Evolutionary conservation across 2,113 vertebrate genomes (phyloP).

Genomic region (Embiotoca jacksoni): DNA sequence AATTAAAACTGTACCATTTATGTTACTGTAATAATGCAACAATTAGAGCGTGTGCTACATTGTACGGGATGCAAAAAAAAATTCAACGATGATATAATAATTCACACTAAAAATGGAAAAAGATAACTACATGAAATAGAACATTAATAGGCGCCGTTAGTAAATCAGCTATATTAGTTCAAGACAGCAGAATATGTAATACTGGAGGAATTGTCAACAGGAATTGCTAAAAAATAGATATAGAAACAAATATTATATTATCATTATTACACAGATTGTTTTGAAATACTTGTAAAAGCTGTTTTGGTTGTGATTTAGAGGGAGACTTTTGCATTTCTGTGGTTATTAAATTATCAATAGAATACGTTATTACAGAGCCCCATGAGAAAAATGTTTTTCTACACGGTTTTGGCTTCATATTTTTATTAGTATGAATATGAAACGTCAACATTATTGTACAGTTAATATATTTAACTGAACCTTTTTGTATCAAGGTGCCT

Average conservation of each 20-base stretch:
- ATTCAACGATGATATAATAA: slow-evolving; percentile 44
- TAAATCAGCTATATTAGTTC: slow-evolving; percentile 5
- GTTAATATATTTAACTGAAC: too few relatives aligned
- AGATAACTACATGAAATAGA: background rate
- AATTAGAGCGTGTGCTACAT: slow-evolving; percentile 39
- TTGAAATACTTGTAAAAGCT: too few relatives aligned
- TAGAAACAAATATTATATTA: too few relatives aligned
- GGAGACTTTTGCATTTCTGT: slow-evolving; percentile 22
- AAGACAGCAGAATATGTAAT: background rate
- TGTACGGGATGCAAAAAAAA: slow-evolving; percentile 11
- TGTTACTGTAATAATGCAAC: slow-evolving; percentile 7
- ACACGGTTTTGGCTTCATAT: slow-evolving; percentile 2
- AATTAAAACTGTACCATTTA: slow-evolving; percentile 44
- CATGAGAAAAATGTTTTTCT: background rate
- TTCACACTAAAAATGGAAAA: slow-evolving; percentile 23
- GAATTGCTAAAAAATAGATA: background rate
- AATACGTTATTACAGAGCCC: background rate
- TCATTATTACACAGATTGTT: too few relatives aligned
- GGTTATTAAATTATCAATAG: slow-evolving; percentile 29
- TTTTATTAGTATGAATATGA: slow-evolving; percentile 16
- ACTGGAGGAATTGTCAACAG: slow-evolving; percentile 2
- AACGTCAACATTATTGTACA: too few relatives aligned
- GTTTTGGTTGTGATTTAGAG: slow-evolving; percentile 2
- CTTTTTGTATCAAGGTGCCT: too few relatives aligned
- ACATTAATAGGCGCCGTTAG: background rate